Evolutionary conservation across 1,140 invertebrate genomes (phyloP).

Genomic region (Zophobas morio): DNA sequence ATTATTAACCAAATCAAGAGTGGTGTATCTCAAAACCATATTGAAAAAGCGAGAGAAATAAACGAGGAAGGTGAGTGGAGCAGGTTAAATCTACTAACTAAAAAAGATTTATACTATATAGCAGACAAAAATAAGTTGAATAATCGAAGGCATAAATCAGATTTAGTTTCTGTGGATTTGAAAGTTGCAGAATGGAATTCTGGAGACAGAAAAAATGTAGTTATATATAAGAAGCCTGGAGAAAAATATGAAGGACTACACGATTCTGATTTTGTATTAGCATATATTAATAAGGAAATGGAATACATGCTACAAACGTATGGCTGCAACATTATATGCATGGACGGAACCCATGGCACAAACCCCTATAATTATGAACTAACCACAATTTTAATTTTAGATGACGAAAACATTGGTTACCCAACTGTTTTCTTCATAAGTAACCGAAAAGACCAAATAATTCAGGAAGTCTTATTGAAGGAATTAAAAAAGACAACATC

Average conservation of each 20-base stretch:
- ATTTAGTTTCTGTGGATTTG: neutral
- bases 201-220: constrained; percentile 1
- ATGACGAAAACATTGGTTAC: constrained; percentile 24
- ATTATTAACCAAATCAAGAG: neutral
- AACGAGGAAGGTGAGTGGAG: neutral
- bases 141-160: neutral
- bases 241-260: too few species aligned
- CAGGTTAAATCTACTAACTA: constrained; percentile 2
- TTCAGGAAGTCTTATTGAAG: too few species aligned
- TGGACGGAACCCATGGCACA: constrained; percentile 46
- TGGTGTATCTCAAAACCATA: neutral
- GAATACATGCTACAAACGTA: neutral
- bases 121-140: constrained; percentile 4
- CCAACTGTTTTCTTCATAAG: constrained; percentile 43
- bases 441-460: constrained; percentile 18
- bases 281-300: constrained; percentile 12
- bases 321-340: constrained; percentile 27
- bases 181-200: constrained; percentile 4
- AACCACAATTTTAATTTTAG: neutral
- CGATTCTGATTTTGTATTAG: constrained; percentile 10
- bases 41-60: constrained; percentile 1
- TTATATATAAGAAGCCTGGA: neutral
- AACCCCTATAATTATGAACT: neutral
- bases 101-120: neutral
- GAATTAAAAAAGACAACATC: too few species aligned